These are phyloP conservation scores for Apodemia mormo DNA, from an alignment of 2,888 invertebrate species.

Conservation along the genomic window DNA sequence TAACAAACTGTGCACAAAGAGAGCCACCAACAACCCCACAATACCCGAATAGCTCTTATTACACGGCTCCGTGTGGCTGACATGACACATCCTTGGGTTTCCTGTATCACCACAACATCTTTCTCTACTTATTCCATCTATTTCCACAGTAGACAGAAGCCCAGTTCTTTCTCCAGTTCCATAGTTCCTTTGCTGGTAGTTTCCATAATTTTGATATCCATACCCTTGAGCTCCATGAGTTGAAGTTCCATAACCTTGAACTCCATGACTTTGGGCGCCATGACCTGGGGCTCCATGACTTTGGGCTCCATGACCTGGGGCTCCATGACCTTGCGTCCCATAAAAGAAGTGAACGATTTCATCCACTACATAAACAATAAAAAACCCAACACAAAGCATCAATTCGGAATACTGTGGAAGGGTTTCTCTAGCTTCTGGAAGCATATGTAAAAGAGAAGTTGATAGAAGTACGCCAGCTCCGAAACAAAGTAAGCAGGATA, in stretches of 20 bases:
- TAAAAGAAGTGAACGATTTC: constrained; percentile 87
- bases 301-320: constrained; percentile 8
- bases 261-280: constrained; percentile 23
- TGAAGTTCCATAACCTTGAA: background rate
- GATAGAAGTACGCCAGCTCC: constrained; percentile 91
- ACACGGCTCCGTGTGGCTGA: constrained; percentile 85
- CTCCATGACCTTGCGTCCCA: constrained; percentile 49
- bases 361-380: constrained; percentile 87
- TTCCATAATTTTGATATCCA: constrained; percentile 4
- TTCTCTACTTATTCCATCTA: constrained; percentile 59
- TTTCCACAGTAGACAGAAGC: constrained; percentile 43
- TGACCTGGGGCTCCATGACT: background rate
- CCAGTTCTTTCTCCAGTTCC: constrained; percentile 56
- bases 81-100: constrained; percentile 82
- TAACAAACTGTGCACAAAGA: constrained; percentile 89
- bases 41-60: constrained; percentile 83
- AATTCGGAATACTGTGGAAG: constrained; percentile 84
- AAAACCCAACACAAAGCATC: constrained; percentile 85
- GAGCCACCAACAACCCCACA: constrained; percentile 85
- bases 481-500: constrained; percentile 88
- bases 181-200: constrained; percentile 38
- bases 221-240: constrained; percentile 22
- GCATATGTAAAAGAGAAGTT: constrained; percentile 89
- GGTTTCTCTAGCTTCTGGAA: constrained; percentile 88
- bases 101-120: constrained; percentile 59